These are phyloP conservation scores for Meiosimyza platycephala DNA, from an alignment of 2,888 invertebrate genomes.

Conservation along the genomic window DNA sequence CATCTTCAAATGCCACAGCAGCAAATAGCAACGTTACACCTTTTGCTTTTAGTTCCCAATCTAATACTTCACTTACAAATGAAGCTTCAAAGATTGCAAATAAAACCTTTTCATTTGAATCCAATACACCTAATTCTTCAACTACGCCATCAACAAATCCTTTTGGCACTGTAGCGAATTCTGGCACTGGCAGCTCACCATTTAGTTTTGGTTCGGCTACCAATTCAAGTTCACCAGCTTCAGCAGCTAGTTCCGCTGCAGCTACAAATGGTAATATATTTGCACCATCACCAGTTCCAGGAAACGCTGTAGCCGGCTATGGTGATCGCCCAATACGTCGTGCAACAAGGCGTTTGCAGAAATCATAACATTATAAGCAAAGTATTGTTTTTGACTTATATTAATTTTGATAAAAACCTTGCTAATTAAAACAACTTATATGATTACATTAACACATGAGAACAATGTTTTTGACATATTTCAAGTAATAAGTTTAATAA, in stretches of 20 bases:
- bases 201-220: conserved; percentile 49
- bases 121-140: background rate
- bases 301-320: conserved; percentile 37
- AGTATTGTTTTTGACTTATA: too few relatives aligned
- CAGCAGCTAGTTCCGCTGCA: conserved; percentile 26
- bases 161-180: conserved; percentile 44
- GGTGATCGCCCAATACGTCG: conserved; percentile 54
- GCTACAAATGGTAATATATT: conserved; percentile 49
- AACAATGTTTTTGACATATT: too few relatives aligned
- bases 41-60: conserved; percentile 13
- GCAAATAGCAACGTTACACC: conserved; percentile 6
- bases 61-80: conserved; percentile 3
- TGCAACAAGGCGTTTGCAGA: conserved; percentile 60
- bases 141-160: conserved; percentile 35
- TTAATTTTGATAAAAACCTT: too few relatives aligned
- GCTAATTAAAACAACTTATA: too few relatives aligned
- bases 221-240: conserved; percentile 28
- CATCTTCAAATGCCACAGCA: conserved; percentile 28
- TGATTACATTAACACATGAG: too few relatives aligned
- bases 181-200: conserved; percentile 19
- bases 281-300: conserved; percentile 46
- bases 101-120: conserved; percentile 13
- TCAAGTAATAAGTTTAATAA: too few relatives aligned
- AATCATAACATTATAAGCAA: conserved; percentile 40
- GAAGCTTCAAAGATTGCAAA: background rate